Base-by-base conservation (phyloP, 2,113 vertebrate genomes). In the Corvus cornix region DNA sequence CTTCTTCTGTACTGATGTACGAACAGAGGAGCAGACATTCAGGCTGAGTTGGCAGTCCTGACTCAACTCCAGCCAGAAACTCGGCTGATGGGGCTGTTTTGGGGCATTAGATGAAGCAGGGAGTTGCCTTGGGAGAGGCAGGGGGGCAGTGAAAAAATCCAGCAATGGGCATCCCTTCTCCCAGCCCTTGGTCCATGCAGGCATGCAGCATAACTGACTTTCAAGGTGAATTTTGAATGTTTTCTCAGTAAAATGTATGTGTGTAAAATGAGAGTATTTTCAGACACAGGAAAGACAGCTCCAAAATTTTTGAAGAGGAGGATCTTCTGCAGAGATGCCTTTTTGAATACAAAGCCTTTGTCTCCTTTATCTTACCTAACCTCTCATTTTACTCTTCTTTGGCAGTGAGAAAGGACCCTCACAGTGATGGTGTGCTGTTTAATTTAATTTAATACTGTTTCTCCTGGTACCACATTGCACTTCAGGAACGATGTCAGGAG, bases 31-130 rank as follows among this genome's bases (percentile, higher is more conserved):
- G 60, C 37, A 39, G 72, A 30, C 20, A 35, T 8, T 19, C 41
- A 35, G 48, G 31, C 56, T 72, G 66, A 44, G 14, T n/a, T 80
- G 60, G 44, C 68, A 49, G 8, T 37, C 26, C 44, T 41, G 44
- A 18, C 48, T 84, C 31, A 6, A 2, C 7, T 1, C 3, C 26
- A 70, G 66, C 28, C 46, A 31, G 35, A 30, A 82, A 21, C 14
- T 24, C 0, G 0, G 13, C 49, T 44, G 80, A 9, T 3, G 28
- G 12, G 59, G 41, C 62, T 87, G 24, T 5, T 79, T 37, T 35
- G 28, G 60, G 59, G 26, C 31, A 2, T 13, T 8, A 13, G 12
- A 10, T 0, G 6, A 30, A 35, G 55, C 17, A 43, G 33, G 37
- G 49, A 21, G 5, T 20, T 39, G 24, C 27, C 64, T 48, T 0